Base-by-base conservation (phyloP, 2,888 invertebrate species). In the Bembecia ichneumoniformis region DNA sequence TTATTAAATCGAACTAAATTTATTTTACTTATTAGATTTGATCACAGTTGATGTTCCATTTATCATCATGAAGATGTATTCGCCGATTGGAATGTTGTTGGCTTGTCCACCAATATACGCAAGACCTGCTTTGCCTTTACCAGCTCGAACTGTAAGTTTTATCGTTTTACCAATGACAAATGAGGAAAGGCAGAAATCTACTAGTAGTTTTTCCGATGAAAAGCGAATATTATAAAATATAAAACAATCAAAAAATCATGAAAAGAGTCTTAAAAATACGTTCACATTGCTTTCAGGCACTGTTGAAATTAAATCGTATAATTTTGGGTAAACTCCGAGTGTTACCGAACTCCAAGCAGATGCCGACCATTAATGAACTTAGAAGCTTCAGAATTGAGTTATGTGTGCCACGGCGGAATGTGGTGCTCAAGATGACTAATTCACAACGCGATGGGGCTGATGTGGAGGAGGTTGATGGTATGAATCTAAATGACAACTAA, bases 71-170 rank as follows among this genome's bases (percentile, higher is more conserved):
- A 84, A 81, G 60, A 83, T 83, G 82, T 72, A 58, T 47, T 68
- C 69, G 1, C 76, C 84, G 3, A 52, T 84, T 45, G 59, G 67
- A n/a, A 58, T 68, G 17, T 52, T 84, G 16, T 58, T 84, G 52
- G 70, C 77, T 1, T 74, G 82, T 51, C 77, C 83, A n/a, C 67
- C 76, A 3, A 59, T 80, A 10, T 86, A 86, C 47, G 73, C 66
- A 0, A 73, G 72, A 2, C 83, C 84, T n/a, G 71, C 77, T 9
- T 57, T 84, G 47, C 84, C 84, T 1, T 47, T 77, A 35, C 81
- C 78, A 16, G 60, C 82, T 10, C 71, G 76, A 63, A 55, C 68
- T 35, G 84, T 83, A 59, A 75, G 34, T 34, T 28, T 46, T 46
- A 28, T n/a, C n/a, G 20, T 44, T 44, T 17, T 44, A 5, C 28